Percentiles rank a stretch among this genome's conserved stretches.
These are phyloP conservation scores for Sylvietta virens DNA, from an alignment of 2,113 vertebrate species.

Conservation along the genomic window DNA sequence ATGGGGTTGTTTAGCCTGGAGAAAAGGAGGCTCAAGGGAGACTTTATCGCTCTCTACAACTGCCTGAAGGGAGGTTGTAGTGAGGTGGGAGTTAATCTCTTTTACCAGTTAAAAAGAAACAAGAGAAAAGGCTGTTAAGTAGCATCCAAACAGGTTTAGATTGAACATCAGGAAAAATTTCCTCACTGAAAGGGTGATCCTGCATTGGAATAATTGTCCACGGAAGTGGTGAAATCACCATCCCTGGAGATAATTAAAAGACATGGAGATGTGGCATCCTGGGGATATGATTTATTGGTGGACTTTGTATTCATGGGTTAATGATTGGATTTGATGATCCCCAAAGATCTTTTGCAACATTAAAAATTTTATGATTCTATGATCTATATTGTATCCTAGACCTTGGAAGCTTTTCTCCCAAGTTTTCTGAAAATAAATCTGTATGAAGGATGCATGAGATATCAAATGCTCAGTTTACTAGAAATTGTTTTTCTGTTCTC, in stretches of 20 bases:
- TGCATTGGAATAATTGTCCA: neutral
- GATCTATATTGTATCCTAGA: neutral
- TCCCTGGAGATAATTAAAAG: neutral
- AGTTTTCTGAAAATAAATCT: neutral
- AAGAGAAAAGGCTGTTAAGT: neutral
- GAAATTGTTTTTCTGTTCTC: neutral
- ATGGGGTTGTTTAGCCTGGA: neutral
- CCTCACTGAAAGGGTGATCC: neutral
- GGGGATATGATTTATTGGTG: neutral
- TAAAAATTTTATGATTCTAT: neutral
- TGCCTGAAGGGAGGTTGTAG: neutral
- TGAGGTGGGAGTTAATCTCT: neutral
- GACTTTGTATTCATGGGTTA: neutral
- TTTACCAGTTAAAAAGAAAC: neutral
- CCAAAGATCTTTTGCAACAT: neutral
- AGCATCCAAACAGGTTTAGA: neutral
- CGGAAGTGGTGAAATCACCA: neutral
- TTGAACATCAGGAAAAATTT: neutral
- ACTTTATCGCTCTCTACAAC: neutral
- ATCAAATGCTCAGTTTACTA: neutral
- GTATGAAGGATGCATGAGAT: neutral
- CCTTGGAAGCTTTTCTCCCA: neutral
- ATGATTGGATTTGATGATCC: neutral
- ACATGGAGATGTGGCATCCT: neutral
- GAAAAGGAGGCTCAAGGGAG: neutral